Evolutionary conservation across 2,888 invertebrate genomes (phyloP), one percentile per base, ranked within the genome.

Genomic region (Chloromyia formosa): DNA sequence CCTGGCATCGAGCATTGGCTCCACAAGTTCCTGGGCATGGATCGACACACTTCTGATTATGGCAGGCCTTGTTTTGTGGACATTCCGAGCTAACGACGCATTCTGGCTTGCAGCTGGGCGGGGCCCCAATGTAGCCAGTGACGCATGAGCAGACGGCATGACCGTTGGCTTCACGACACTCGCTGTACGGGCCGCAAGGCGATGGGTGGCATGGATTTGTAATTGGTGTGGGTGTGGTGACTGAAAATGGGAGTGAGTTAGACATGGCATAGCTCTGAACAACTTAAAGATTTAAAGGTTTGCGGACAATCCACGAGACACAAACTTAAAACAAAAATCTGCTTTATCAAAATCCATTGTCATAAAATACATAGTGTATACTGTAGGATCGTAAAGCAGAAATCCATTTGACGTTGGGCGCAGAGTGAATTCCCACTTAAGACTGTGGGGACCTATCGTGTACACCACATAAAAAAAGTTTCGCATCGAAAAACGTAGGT

Each of bases 11-110:
- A 53, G 91, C 90, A 81, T 89, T 89, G 18, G 87, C 80, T 42
- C 91, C 91, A 79, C 91, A 91, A n/a, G 87, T 88, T 77, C 90
- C 89, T 42, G 88, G 88, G 79, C 91, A 92, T 58, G 91, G 91
- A 84, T 92, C 89, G 9, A 83, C 84, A 80, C 92, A 92, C 82
- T 90, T 90, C 79, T 89, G 89, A 79, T 88, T 87, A 53, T 88
- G 84, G 79, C 90, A 90, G 20, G 90, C 89, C 79, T 87, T 87
- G 81, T 90, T 88, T 81, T 89, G 89, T 1, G 90, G 84, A 82
- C 92, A 92, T 80, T 91, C 91, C 0, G 90, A 89, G 80, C 89
- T 90, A 62, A 88, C 88, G 42, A 90, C 86, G 80, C 91, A 91
- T 83, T 91, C 91, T 0, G 91, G 91, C 78, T 89, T 87, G 80